Base-by-base conservation (phyloP, 2,888 invertebrate genomes). In the Cosmorhoe ocellata region DNA sequence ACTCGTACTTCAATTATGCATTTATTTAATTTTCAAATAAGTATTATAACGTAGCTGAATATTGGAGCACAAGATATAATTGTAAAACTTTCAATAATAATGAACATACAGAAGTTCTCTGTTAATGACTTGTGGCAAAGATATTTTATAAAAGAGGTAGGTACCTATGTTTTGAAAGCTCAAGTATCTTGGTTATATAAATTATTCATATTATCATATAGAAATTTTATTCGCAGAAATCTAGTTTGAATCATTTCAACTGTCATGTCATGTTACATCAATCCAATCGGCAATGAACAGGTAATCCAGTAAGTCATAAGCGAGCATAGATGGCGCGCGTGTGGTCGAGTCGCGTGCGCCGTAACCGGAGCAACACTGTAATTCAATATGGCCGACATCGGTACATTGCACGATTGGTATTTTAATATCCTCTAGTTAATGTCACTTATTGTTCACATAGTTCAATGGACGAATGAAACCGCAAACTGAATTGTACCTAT, bases 341-440 rank as follows among this genome's bases (percentile, higher is more conserved):
- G 90, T 88, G 89, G 88, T 83, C 88, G 74, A 76, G 85, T 84
- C 88, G 87, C 89, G 89, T 87, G 89, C 89, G 87, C 47, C 24
- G 83, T 79, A 87, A 88, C 87, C 86, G 80, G 82, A 88, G 84
- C 81, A 86, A 87, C 88, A 84, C 84, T 87, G 89, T 89, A 90
- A 90, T 83, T 76, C 83, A 87, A 89, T 88, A 89, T 84, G 85
- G 84, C 85, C 77, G 84, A 68, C 75, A 84, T 81, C 87, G 79
- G 81, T 77, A 83, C 85, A 79, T 79, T 79, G 82, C 79, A 76
- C 81, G 83, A 87, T 87, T 87, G 90, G 79, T 81, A 89, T 84
- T 87, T 87, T 89, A 87, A 88, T 88, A 84, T 78, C 74, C 75
- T 68, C 67, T 69, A 75, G 77, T 81, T 83, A 83, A 79, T 84